phyloP scores from a whole-genome alignment of 2,113 vertebrate genomes.

The Chaetops frenatus region DNA sequence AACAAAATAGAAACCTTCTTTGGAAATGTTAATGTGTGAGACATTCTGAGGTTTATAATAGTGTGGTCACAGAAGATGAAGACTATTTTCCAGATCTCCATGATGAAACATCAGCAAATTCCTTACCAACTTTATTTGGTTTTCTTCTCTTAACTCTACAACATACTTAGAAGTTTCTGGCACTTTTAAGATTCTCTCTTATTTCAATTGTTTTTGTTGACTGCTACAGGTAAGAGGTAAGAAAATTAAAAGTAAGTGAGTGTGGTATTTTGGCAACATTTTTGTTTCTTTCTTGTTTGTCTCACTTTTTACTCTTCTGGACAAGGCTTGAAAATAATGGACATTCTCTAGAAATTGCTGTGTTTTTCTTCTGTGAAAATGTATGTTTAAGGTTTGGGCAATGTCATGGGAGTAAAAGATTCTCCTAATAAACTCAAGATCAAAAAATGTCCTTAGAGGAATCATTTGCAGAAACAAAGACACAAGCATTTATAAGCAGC shows the following conservation, averaged over 20 bases:
- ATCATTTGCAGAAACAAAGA: neutral
- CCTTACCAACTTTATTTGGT: neutral
- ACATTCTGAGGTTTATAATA: neutral
- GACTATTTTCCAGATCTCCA: neutral
- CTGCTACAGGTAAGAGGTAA: neutral
- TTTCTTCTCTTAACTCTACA: neutral
- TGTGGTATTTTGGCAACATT: rapidly evolving
- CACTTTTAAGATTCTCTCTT: neutral
- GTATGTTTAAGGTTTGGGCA: neutral
- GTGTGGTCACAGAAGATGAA: neutral
- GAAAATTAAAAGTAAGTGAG: neutral
- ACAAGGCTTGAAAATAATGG: neutral
- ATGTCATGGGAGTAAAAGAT: neutral
- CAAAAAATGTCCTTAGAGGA: neutral
- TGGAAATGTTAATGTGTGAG: neutral
- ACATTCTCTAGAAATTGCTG: neutral
- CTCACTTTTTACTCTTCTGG: neutral
- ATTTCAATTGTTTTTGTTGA: neutral
- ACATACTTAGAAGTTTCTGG: neutral
- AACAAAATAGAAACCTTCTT: neutral
- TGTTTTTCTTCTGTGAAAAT: neutral
- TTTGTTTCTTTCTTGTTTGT: neutral
- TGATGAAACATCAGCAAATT: neutral
- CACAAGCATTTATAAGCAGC: neutral
- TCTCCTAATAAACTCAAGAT: neutral